Base-by-base conservation (phyloP, 2,113 vertebrate species). In the Mirza zaza region DNA sequence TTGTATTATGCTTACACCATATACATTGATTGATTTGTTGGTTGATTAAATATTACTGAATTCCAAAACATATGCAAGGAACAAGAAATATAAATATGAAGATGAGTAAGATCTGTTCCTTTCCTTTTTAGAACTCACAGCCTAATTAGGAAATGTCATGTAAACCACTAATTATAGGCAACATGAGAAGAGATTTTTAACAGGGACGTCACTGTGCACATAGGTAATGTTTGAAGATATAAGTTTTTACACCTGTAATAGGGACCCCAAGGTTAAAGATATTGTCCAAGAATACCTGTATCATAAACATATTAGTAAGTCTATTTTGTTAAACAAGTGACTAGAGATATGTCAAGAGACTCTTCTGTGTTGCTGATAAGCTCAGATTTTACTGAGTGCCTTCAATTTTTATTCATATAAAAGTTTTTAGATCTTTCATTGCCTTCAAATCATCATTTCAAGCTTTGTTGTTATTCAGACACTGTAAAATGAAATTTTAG, bases 401-500 rank as follows among this genome's bases (percentile, higher is more conserved):
- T 92, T 94, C 34, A 42, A 50, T 84, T 96, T 97, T 76, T 96
- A 96, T 63, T 96, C 81, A 92, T 70, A 80, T 75, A 76, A 65
- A 95, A 73, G 67, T 48, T 94, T 95, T 95, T 55, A 80, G 34
- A 71, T 90, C 50, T 95, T 96, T 67, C 45, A 59, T 81, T 95
- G 48, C 76, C 73, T 95, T 94, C 86, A 93, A 93, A 75, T 93
- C 48, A 94, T 73, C 57, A 87, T 94, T 96, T 96, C 59, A 92
- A 94, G 39, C 61, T 86, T 94, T 14, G 8, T 61, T 96, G 42
- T 87, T 95, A 85, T 92, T 88, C 71, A 95, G 52, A 93, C 55
- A 57, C 85, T 95, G 75, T 94, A 96, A 96, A 82, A 94, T 92
- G 39, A 92, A 96, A 97, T 97, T 97, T 97, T 90, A 92, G 13